phyloP scores from a whole-genome alignment of 2,888 invertebrate species.

The Ophion slaviceki region DNA sequence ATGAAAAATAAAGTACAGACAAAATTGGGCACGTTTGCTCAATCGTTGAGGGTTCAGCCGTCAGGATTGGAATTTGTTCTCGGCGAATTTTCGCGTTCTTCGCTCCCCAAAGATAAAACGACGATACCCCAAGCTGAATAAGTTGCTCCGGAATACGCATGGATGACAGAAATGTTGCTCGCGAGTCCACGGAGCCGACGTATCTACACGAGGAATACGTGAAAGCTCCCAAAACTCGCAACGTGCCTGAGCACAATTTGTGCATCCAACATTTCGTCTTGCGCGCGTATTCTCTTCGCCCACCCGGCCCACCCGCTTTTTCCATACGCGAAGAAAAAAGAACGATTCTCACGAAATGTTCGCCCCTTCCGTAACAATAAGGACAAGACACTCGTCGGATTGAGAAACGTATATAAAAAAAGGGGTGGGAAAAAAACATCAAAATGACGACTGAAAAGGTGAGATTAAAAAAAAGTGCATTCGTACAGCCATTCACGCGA shows the following conservation, averaged over 20 bases:
- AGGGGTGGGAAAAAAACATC: too few relatives aligned
- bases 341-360: background rate
- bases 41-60: slow-evolving; percentile 16
- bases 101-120: slow-evolving; percentile 4
- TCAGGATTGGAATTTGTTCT: too few relatives aligned
- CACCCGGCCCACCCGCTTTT: background rate
- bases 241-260: slow-evolving; percentile 19
- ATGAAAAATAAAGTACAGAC: slow-evolving; percentile 29
- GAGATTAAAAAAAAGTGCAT: background rate
- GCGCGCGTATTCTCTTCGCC: slow-evolving; percentile 76
- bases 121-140: slow-evolving; percentile 35
- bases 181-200: slow-evolving; percentile 32
- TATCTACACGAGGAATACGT: slow-evolving; percentile 20
- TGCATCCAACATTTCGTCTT: slow-evolving; percentile 77
- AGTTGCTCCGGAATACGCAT: slow-evolving; percentile 71
- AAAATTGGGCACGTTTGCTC: slow-evolving; percentile 16
- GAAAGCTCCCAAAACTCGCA: slow-evolving; percentile 22
- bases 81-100: background rate
- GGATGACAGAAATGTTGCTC: slow-evolving; percentile 80
- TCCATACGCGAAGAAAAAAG: background rate
- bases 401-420: too few relatives aligned
- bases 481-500: slow-evolving; percentile 5
- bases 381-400: too few relatives aligned
- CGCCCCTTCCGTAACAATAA: too few relatives aligned
- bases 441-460: background rate